These are phyloP conservation scores for Microchrysa polita DNA, from an alignment of 2,888 invertebrate genomes.

Conservation along the genomic window DNA sequence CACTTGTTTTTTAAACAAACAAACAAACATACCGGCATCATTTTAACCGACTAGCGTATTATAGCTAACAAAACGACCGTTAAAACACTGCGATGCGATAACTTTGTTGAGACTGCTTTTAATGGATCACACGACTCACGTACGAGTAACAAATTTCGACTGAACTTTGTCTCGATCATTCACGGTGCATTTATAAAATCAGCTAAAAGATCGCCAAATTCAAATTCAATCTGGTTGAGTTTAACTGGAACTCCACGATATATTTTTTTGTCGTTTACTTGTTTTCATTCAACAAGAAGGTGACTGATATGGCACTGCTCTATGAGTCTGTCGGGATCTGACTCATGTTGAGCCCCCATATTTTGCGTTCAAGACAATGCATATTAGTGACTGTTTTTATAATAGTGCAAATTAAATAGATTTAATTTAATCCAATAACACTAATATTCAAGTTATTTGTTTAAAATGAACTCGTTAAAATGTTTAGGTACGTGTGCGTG, in stretches of 20 bases:
- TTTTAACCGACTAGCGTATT: slow-evolving; percentile 38
- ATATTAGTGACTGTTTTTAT: no score
- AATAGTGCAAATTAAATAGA: neutral
- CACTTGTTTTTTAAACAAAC: slow-evolving; percentile 12
- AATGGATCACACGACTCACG: slow-evolving; percentile 42
- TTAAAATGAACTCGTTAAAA: neutral
- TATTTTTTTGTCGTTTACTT: neutral
- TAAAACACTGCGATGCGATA: slow-evolving; percentile 19
- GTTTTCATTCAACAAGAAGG: neutral
- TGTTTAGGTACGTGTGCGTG: neutral
- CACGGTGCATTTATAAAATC: slow-evolving; percentile 52
- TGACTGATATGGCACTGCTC: slow-evolving; percentile 8
- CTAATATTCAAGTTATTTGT: neutral
- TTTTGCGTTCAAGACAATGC: neutral
- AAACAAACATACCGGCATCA: slow-evolving; percentile 48
- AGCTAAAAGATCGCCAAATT: slow-evolving; percentile 41
- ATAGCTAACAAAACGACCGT: slow-evolving; percentile 17
- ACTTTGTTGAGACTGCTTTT: slow-evolving; percentile 16
- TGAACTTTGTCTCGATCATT: slow-evolving; percentile 51
- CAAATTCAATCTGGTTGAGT: slow-evolving; percentile 36
- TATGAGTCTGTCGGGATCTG: slow-evolving; percentile 9
- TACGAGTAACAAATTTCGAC: slow-evolving; percentile 53
- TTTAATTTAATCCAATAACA: neutral
- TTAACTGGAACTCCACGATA: neutral
- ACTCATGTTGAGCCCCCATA: slow-evolving; percentile 12